Evolutionary conservation across 2,797 vertebrate species (phyloP), one percentile per base, ranked within the genome.

Genomic region (Semaprochilodus insignis): DNA sequence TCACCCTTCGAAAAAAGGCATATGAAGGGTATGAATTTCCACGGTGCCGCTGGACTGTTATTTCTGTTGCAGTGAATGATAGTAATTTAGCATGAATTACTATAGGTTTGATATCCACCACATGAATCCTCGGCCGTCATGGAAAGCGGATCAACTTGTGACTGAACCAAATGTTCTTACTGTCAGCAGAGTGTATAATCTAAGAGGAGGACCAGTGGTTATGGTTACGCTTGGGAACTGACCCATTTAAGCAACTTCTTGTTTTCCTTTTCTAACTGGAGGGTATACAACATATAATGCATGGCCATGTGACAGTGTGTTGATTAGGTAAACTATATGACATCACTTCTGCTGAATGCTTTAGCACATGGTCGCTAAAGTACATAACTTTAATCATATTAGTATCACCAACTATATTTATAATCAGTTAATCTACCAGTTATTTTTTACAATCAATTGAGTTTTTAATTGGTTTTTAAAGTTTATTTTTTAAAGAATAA

Each of bases 1-100:
- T 63, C 31, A 1, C 25, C 57, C 21, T 13, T 17, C 3, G 3
- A 62, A 65, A 31, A 65, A 19, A 34, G 31, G 31, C 63, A 36
- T 14, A 3, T 36, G 65, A 3, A 21, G 8, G 65, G 6, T 57
- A n/a, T 36, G 25, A 31, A 21, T 27, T 55, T 31, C 27, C 17
- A 54, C 16, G 54, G n/a, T 54, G 69, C 8, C 6, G 27, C 0
- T 72, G 70, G 52, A 27, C 44, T 72, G 69, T 51, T 71, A 71
- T 44, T 69, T 69, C 36, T 44, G 31, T 44, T 40, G 23, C 69
- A 71, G n/a, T 48, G 40, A 71, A 48, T 71, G 70, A 73, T 73
- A 54, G 51, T 55, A 34, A 74, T 74, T 36, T 19, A 14, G 16
- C 25, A 36, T 55, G 71, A 21, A 44, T n/a, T n/a, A 48, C 21